These are phyloP conservation scores for Drosophila emarginata DNA, from an alignment of 2,888 invertebrate species.

Conservation along the genomic window DNA sequence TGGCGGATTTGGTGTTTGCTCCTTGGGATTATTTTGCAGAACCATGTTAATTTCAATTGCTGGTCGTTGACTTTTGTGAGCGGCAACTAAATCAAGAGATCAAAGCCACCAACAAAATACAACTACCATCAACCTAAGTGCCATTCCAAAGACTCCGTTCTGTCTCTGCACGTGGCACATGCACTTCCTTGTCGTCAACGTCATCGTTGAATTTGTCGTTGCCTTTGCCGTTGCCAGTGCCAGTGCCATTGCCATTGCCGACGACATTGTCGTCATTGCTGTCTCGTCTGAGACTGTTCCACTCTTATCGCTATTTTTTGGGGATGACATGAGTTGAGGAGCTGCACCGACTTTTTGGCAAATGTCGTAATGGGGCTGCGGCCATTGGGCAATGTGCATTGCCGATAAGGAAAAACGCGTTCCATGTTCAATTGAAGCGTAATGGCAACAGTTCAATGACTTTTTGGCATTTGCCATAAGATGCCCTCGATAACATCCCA, in stretches of 20 bases:
- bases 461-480: constrained; percentile 57
- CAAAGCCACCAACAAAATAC: neutral
- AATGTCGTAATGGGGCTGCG: constrained; percentile 51
- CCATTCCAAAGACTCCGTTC: neutral
- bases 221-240: neutral
- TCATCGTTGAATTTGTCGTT: neutral
- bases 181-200: constrained; percentile 32
- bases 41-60: constrained; percentile 19
- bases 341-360: constrained; percentile 41
- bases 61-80: constrained; percentile 62
- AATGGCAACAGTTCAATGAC: constrained; percentile 80
- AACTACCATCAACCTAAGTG: too few relatives aligned
- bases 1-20: neutral
- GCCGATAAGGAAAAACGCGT: constrained; percentile 60
- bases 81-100: constrained; percentile 63
- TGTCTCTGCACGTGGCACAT: constrained; percentile 68
- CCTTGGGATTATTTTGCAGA: constrained; percentile 2
- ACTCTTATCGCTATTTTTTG: constrained; percentile 21
- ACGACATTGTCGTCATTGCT: constrained; percentile 22
- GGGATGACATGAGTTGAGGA: constrained; percentile 41
- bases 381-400: constrained; percentile 67
- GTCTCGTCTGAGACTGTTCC: constrained; percentile 25
- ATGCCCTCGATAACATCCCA: neutral
- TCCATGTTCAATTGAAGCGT: constrained; percentile 72
- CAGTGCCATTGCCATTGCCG: neutral